Percentiles rank a stretch among this genome's conserved stretches.
Conservation (phyloP, 2,113 vertebrate species). For the Hypomesus transpacificus region DNA sequence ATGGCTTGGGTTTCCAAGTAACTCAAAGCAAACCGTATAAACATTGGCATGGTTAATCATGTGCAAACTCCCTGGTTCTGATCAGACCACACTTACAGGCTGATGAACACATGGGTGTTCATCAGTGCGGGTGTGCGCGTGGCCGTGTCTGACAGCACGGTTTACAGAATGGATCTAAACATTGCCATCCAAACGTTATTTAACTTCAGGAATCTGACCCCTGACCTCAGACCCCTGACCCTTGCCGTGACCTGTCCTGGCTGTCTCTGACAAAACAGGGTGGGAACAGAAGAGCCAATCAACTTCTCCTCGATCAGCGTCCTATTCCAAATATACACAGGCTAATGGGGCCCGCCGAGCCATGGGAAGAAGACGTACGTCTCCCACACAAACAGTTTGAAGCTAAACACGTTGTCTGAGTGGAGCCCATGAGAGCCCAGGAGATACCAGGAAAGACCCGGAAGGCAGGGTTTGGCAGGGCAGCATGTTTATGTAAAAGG, state of each 20-base stretch:
- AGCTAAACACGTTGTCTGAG: not conserved
- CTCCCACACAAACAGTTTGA: not conserved
- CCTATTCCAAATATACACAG: not conserved
- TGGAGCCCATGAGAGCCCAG: not conserved
- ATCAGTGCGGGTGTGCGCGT: not conserved
- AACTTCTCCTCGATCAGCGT: not conserved
- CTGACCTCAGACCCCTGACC: not conserved
- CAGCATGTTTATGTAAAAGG: no score
- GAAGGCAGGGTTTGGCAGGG: no score
- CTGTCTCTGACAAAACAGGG: constrained; percentile 6
- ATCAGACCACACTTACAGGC: not conserved
- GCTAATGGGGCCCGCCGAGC: not conserved
- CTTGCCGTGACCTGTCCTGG: not conserved
- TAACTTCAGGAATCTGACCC: constrained; percentile 24
- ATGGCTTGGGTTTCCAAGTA: not conserved
- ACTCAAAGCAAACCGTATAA: constrained; percentile 12
- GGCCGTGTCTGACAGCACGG: not conserved
- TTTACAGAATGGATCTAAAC: not conserved
- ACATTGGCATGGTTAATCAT: constrained; percentile 10
- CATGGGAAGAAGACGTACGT: not conserved
- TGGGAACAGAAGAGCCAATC: not conserved
- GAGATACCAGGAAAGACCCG: no score
- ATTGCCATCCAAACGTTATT: not conserved
- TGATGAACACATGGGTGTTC: not conserved
- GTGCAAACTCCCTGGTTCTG: not conserved